Percentiles rank a stretch among this genome's conserved stretches.
These are phyloP conservation scores for Synaphobranchus kaupii DNA, from an alignment of 2,797 vertebrate genomes.

Conservation along the genomic window DNA sequence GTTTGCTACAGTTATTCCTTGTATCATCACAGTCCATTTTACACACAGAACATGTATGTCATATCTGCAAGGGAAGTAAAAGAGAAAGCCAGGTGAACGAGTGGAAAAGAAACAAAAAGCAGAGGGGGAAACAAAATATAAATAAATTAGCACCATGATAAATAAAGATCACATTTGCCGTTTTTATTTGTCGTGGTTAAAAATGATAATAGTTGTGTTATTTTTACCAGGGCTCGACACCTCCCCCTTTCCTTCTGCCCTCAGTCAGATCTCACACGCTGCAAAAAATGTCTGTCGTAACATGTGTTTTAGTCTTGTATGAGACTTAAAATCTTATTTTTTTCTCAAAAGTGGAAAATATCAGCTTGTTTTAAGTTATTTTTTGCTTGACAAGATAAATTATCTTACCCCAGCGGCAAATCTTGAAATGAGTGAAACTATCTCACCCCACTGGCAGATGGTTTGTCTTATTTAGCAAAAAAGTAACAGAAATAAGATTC, in stretches of 20 bases:
- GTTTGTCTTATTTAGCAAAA: too few relatives aligned
- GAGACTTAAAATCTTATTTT: too few relatives aligned
- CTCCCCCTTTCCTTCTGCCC: background rate
- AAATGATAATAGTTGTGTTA: background rate
- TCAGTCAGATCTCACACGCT: background rate
- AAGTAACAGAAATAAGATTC: too few relatives aligned
- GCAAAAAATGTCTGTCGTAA: too few relatives aligned
- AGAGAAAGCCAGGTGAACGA: background rate
- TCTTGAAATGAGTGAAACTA: too few relatives aligned
- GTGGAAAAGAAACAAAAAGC: background rate
- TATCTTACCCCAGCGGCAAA: too few relatives aligned
- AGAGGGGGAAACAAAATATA: background rate
- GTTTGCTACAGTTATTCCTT: conserved; percentile 12
- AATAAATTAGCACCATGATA: conserved; percentile 29
- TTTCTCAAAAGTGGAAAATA: too few relatives aligned
- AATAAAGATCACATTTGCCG: conserved; percentile 17
- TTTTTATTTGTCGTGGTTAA: background rate
- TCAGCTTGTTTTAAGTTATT: too few relatives aligned
- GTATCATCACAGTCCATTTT: background rate
- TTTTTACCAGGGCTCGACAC: background rate
- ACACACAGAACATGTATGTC: background rate
- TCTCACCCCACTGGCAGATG: too few relatives aligned
- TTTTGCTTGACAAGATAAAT: too few relatives aligned
- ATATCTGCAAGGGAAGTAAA: background rate
- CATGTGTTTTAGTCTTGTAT: too few relatives aligned